Base-by-base conservation (phyloP, 2,113 vertebrate species). In the Okapia johnstoni region DNA sequence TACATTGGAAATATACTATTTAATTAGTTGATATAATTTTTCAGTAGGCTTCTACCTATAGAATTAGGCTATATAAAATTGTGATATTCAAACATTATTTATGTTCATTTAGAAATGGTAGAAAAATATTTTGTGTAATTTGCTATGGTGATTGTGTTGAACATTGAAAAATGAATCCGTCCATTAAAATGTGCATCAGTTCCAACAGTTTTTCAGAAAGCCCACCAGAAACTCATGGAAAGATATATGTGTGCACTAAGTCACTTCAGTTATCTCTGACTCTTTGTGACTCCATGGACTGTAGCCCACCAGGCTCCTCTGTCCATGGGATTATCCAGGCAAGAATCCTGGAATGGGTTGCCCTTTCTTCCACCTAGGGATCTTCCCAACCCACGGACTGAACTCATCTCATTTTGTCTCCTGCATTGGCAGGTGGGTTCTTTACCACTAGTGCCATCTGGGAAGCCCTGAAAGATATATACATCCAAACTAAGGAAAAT, bases 121-220 rank as follows among this genome's bases (percentile, higher is more conserved):
- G 33, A 83, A 96, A 50, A 90, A n/a, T 77, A 63, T 92, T 84
- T 86, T 79, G 6, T 92, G 26, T 11, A 86, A 48, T 33, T 91
- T 70, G 36, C 19, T 66, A 95, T 60, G 81, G 50, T 84, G 70
- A 70, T 95, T 63, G 5, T 55, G 85, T 33, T 58, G n/a, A 21
- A 46, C 2, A 40, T 30, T 83, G 43, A 52, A 93, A 66, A 87
- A 73, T 85, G 11, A 88, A 80, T 85, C 30, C 60, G 3, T 40
- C 50, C 14, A 66, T 91, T 97, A 54, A 88, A 90, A 52, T 50
- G 85, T 19, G 36, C 13, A 88, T 46, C 21, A 81, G 48, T 55
- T 93, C 86, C 84, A 95, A 91, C 81, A 61, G 25, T 76, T 95
- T 88, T 93, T 83, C 33, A 93, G 16, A 63, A 76, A 70, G 60